Base-by-base conservation (phyloP, 2,888 invertebrate genomes). In the Meiosimyza platycephala region DNA sequence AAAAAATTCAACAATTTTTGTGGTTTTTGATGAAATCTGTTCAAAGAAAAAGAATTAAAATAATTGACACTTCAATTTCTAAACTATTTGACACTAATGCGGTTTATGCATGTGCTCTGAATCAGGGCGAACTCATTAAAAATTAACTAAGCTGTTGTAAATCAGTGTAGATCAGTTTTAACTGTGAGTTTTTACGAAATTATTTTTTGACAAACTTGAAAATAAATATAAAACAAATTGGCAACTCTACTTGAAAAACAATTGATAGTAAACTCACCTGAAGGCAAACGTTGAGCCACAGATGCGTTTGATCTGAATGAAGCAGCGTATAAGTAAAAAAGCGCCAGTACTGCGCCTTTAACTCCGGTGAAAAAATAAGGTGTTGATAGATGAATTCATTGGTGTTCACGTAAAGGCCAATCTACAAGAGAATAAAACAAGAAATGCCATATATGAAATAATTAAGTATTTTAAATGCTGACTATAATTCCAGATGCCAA, bases 291-390 rank as follows among this genome's bases (percentile, higher is more conserved):
- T 96, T 96, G 80, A 95, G 90, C 28, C 92, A 89, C 74, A 96
- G 88, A 85, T 96, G 96, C 64, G 92, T 89, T 80, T 90, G 89
- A 86, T 92, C 93, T 71, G 93, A 93, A 88, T 96, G 96, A 72
- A 95, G 88, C 78, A 93, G 89, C 89, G 93, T 93, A 86, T 96
- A 96, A 59, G 93, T 91, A 72, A 93, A 83, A 82, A 93, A 92
- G 77, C 95, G 90, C 96, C 95, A 96, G 47, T 77, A 83, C 55
- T 84, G 80, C 7, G 76, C 13, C 71, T 62, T 15, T 57, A 33
- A 74, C 73, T 70, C 64, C 75, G 84, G 80, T 65, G 78, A 79
- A 69, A 80, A 83, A 74, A 84, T 81, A 74, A 84, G 75, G 18
- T 78, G 80, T 33, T 78, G 80, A 65, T 78, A 78, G 67, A 84